Conservation (phyloP, 1,140 invertebrate genomes). For the Drosophila watanabei region DNA sequence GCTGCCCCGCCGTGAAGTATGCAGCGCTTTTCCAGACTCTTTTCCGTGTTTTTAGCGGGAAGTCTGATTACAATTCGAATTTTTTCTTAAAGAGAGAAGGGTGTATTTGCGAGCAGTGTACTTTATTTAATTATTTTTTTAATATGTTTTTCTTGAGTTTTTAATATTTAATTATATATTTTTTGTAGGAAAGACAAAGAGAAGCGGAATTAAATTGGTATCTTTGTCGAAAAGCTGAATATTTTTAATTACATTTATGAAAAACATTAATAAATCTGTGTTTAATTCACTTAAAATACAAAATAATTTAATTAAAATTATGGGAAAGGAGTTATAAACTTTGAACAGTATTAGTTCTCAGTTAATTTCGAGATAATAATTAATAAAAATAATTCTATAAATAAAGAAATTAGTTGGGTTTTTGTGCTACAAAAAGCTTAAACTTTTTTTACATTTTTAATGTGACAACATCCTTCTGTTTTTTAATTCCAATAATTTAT, state of each 20-base stretch:
- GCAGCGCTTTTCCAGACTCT: constrained; percentile 28
- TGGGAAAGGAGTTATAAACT: not conserved
- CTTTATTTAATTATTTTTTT: not conserved
- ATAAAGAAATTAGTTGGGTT: too few species aligned
- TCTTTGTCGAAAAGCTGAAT: not conserved
- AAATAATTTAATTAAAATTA: not conserved
- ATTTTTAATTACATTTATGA: not conserved
- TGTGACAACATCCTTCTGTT: not conserved
- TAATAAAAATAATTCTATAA: too few species aligned
- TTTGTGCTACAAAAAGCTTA: too few species aligned
- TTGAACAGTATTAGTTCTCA: too few species aligned
- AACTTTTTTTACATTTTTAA: too few species aligned
- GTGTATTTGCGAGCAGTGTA: not conserved
- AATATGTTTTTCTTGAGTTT: too few species aligned
- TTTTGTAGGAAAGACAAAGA: not conserved
- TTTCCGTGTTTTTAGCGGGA: constrained; percentile 7
- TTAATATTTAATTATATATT: not conserved
- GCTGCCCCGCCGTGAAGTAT: constrained; percentile 41
- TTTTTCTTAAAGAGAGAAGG: not conserved
- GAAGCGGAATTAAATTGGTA: not conserved
- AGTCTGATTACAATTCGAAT: not conserved
- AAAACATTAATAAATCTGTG: not conserved
- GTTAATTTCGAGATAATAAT: too few species aligned
- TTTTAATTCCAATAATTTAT: not conserved
- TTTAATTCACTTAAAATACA: rapidly evolving